phyloP scores from a whole-genome alignment of 2,888 invertebrate species.

The Pristionchus japonicus region DNA sequence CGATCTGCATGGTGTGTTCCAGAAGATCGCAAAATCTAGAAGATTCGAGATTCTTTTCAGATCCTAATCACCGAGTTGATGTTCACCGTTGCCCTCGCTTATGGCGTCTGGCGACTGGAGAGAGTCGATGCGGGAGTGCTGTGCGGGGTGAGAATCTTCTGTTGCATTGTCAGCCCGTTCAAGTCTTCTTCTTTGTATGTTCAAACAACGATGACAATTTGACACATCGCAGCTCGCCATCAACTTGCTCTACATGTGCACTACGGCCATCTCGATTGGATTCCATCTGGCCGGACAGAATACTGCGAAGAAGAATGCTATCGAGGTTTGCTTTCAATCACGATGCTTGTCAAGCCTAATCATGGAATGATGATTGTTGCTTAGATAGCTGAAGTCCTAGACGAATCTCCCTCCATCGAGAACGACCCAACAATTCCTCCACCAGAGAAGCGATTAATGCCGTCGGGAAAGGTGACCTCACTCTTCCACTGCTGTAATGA shows the following conservation, averaged over 20 bases:
- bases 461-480: conserved; percentile 50
- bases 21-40: background rate
- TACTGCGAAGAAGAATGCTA: conserved; percentile 67
- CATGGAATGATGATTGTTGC: too few relatives aligned
- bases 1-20: conserved; percentile 65
- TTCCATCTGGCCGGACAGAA: conserved; percentile 73
- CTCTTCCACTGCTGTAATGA: too few relatives aligned
- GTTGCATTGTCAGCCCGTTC: too few relatives aligned
- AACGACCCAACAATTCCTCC: background rate
- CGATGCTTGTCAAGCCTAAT: too few relatives aligned
- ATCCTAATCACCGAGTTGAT: conserved; percentile 72
- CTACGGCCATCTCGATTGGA: conserved; percentile 71
- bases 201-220: background rate
- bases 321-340: conserved; percentile 52
- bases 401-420: conserved; percentile 42
- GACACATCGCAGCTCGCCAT: conserved; percentile 63
- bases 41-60: conserved; percentile 47
- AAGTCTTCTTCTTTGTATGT: background rate
- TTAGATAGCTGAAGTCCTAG: conserved; percentile 17
- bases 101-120: conserved; percentile 71
- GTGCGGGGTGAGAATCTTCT: conserved; percentile 63
- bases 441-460: conserved; percentile 33
- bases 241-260: conserved; percentile 73
- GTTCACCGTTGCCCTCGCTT: conserved; percentile 72
- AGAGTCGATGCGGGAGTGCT: conserved; percentile 69